Conservation (phyloP, 2,113 vertebrate species). For the Mellivora capensis region DNA sequence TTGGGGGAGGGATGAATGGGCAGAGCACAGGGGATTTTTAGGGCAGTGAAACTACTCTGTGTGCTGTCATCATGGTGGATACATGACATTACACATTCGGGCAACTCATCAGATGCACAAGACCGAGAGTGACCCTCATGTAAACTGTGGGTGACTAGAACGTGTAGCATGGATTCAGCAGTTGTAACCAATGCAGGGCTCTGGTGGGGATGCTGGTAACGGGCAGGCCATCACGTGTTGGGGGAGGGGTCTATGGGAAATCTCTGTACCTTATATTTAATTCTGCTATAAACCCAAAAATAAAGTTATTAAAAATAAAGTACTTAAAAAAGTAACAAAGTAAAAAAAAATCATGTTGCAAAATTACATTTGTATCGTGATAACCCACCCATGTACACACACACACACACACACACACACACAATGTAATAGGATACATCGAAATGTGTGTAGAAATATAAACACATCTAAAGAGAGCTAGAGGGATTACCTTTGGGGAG, state of each 20-base stretch:
- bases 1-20: not conserved
- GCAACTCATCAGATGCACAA: not conserved
- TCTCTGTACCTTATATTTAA: not conserved
- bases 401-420: not conserved
- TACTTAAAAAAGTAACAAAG: not conserved
- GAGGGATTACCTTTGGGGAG: not conserved
- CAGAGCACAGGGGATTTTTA: no score
- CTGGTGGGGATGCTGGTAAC: no score
- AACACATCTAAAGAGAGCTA: not conserved
- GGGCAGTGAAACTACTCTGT: not conserved
- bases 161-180: not conserved
- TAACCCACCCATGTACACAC: not conserved
- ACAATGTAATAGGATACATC: not conserved
- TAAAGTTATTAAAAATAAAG: not conserved
- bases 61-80: not conserved
- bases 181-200: not conserved
- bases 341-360: not conserved
- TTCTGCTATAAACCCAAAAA: not conserved
- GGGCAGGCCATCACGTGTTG: fast-evolving
- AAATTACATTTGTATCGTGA: not conserved
- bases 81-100: no score
- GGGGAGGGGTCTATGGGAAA: not conserved
- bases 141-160: no score
- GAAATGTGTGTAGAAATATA: not conserved
- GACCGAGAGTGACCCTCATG: not conserved